These are phyloP conservation scores for Cottus gobio DNA, from an alignment of 2,113 vertebrate genomes.

Conservation along the genomic window DNA sequence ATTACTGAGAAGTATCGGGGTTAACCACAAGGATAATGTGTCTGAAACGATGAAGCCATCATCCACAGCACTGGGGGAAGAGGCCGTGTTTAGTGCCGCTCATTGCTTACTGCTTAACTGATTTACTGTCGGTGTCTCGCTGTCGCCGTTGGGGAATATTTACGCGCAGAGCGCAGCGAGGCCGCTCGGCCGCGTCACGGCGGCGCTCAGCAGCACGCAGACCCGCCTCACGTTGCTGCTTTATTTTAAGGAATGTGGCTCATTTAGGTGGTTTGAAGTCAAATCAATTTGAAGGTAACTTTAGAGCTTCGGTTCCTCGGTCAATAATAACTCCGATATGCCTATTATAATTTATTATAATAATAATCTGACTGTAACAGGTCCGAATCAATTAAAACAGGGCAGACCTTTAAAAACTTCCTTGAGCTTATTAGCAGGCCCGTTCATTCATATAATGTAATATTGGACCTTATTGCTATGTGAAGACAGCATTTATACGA, in stretches of 20 bases:
- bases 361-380: conserved; percentile 5
- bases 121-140: too few species aligned
- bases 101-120: too few species aligned
- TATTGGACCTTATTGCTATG: not conserved
- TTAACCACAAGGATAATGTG: not conserved
- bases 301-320: conserved; percentile 2
- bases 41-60: too few species aligned
- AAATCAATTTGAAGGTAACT: not conserved
- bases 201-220: not conserved
- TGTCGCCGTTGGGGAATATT: conserved; percentile 19
- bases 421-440: not conserved
- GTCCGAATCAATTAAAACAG: not conserved
- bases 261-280: not conserved
- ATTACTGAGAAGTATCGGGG: too few species aligned
- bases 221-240: not conserved
- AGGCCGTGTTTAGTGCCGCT: not conserved
- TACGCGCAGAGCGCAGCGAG: conserved; percentile 43
- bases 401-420: not conserved
- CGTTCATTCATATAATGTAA: not conserved
- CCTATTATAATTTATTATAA: not conserved
- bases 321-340: not conserved
- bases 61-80: too few species aligned
- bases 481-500: not conserved
- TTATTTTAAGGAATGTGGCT: not conserved
- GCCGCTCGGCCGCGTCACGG: conserved; percentile 22